Evolutionary conservation across 2,797 vertebrate species (phyloP), one percentile per base, ranked within the genome.

Genomic region (Dallia pectoralis): DNA sequence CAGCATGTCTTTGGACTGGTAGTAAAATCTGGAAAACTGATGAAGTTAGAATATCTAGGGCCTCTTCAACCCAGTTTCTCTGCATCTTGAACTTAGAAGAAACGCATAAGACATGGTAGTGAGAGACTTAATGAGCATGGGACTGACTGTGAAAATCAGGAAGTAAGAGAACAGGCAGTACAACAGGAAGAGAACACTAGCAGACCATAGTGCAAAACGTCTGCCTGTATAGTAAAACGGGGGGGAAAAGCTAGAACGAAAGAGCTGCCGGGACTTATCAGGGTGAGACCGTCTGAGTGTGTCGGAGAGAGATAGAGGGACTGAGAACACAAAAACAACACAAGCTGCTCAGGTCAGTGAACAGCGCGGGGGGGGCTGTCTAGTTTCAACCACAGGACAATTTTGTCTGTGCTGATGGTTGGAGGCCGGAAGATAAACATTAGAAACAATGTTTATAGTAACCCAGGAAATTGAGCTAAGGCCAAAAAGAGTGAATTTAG

Each of bases 321-420:
- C 48, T 79, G 78, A 77, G 79, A 71, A 80, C 44, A 71, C 12
- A 27, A 73, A 75, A 81, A 25, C 53, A 59, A 56, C 51, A 74
- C 76, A 70, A 76, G 69, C 80, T 85, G 80, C 81, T 81, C 70
- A 74, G 75, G 32, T 77, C 63, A 62, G 33, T 49, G 77, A 69
- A 69, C 40, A 44, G 40, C 12, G 5, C 40, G 40, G 9, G 40
- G 40, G 14, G 9, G 14, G 9, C 5, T n/a, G n/a, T 11, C 40
- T 44, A 14, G 40, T 44, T 44, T 14, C 40, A 14, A 12, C 40
- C 40, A 44, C 40, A 40, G 36, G 36, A 5, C 36, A 40, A 40
- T 40, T 40, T 40, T 40, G 2, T 9, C 36, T 40, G 36, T 9
- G 14, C 40, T 44, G 40, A 44, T 44, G 40, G 40, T 44, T 44